Base-by-base conservation (phyloP, 2,113 vertebrate genomes). In the Arothron firmamentum region DNA sequence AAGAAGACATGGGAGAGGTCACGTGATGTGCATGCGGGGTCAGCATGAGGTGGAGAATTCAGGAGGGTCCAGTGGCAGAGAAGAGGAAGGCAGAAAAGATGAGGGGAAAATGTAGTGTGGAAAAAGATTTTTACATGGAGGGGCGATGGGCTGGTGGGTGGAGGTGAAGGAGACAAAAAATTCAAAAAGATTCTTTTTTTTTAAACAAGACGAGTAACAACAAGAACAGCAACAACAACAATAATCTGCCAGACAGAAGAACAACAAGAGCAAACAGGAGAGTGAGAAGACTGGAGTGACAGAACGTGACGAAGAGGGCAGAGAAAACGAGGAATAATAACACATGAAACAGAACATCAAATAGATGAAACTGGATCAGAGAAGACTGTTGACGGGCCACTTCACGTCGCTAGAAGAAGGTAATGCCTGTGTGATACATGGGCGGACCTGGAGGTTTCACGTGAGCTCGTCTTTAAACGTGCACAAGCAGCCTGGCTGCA, bases 191-290 rank as follows among this genome's bases (percentile, higher is more conserved):
- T 80, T 77, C 75, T 54, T 31, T 80, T 83, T 28, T 69, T 84
- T 70, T 68, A 79, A 86, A 88, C 83, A 68, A 60, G 67, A 86
- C 78, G 85, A 83, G 53, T 84, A 78, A 87, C 2, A 31, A 31
- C 71, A 79, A 67, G 68, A 75, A 67, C 49, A 77, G 76, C 71
- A 75, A 79, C 74, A 82, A 71, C 72, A 85, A 48, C 62, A 72
- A 66, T 51, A 82, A 74, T 47, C 58, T 72, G 76, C 43, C 80
- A 79, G 79, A 85, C 82, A 80, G 23, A 64, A 56, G 0, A 63
- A 58, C 31, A 1, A 48, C 58, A 8, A 64, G 19, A 64, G 34
- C 13, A 28, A 15, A 25, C 11, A 46, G 60, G 23, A 20, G 46
- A 7, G 34, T 25, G 50, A 25, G 18, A 16, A 53, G 52, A 74